Evolutionary conservation across 2,113 vertebrate genomes (phyloP), one percentile per base, ranked within the genome.

Genomic region (Zosterops hypoxanthus): DNA sequence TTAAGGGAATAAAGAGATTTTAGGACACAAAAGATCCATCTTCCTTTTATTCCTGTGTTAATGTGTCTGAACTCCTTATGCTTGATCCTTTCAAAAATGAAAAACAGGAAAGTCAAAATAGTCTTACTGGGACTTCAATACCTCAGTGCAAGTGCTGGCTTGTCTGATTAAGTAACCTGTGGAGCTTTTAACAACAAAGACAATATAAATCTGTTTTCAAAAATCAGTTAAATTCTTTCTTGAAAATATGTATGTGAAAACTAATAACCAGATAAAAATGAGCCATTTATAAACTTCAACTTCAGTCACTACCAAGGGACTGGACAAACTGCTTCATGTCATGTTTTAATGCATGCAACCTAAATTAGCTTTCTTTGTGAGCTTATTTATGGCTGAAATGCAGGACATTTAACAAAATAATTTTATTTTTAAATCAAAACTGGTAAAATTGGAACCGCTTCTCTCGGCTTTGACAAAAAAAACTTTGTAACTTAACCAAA

Each of bases 131-230:
- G 65, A 87, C 63, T 94, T 87, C 84, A 95, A 44, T 78, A 82
- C 24, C 71, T 41, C 28, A 88, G 33, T 61, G 52, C 94, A 95
- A 95, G 96, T 72, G 86, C 82, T 92, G 90, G 82, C 92, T 94
- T 97, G 96, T 66, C 86, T 83, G 78, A 85, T 82, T 93, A 95
- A 78, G 73, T 69, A 86, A 96, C 77, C 66, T 39, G 69, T n/a
- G 47, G 90, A 78, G 81, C 56, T 95, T 69, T 86, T 92, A 93
- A 77, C 61, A 96, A 75, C 64, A 95, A 88, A 90, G 84, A 73
- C 60, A 82, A 91, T 24, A 50, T 25, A 91, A 80, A 52, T 73
- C 39, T 1, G 1, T 76, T 93, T 66, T 50, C 34, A 49, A 70
- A 86, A 83, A 60, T 92, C 68, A 66, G 31, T 77, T 86, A n/a